Evolutionary conservation across 1,140 invertebrate genomes (phyloP), one percentile per base, ranked within the genome.

Genomic region (Hesperophylax magnus): DNA sequence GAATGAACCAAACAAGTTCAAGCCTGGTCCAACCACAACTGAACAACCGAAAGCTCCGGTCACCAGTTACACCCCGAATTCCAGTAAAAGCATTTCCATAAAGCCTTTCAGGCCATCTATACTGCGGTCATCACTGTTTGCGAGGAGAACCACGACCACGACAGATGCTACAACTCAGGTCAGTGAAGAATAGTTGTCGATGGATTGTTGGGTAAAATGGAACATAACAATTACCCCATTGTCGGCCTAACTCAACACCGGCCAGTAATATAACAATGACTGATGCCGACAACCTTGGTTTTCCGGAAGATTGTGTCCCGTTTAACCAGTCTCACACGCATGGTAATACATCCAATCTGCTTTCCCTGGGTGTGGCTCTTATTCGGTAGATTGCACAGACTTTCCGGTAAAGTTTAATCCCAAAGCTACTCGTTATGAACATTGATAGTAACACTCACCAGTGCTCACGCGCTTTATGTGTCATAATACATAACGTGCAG

Each of bases 31-130:
- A 47, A 39, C 34, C 15, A 67, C 82, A 11, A 76, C 77, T 6
- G 67, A 69, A n/a, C 31, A 56, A 24, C 53, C 65, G 3, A 83
- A 47, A 77, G 27, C 56, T 5, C 34, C 47, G 58, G 47, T 74
- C 20, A 9, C 72, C 20, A 27, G 34, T 53, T 63, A 54, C 9
- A 78, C 31, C 17, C 34, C 20, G 3, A 81, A 84, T 6, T 88
- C 88, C 34, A 86, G 87, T 75, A 88, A 86, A 78, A 88, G 86
- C 84, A 78, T 87, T 2, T 87, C 86, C 31, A 85, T 88, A 69
- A 89, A 87, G 81, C 86, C 88, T 8, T 85, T 87, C 18, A 87
- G 89, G 77, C 87, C 88, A 24, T 86, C 79, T 67, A 34, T 86
- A 20, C 72, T 87, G 17, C 84, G 89, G 67, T 27, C 89, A 15